Percentiles rank a stretch among this genome's conserved stretches.
Conservation (phyloP, 2,797 vertebrate species). For the Rhynchotus rufescens region DNA sequence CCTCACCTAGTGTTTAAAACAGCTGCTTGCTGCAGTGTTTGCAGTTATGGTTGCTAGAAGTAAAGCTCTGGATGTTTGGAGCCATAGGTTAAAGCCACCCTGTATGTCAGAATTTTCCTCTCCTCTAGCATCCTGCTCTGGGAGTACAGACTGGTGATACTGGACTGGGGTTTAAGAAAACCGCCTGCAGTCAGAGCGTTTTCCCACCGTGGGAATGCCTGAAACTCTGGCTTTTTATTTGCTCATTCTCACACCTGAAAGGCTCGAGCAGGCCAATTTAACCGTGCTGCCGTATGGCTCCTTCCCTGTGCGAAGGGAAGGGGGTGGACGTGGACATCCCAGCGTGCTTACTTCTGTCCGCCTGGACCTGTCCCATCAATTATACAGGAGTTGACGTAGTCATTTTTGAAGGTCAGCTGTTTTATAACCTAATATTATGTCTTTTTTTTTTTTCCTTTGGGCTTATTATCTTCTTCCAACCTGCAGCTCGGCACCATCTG, state of each 20-base stretch:
- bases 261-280: neutral
- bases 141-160: neutral
- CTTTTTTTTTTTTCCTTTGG: conserved; percentile 11
- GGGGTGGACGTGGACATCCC: conserved; percentile 22
- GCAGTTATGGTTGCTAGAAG: neutral
- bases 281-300: neutral
- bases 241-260: neutral
- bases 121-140: neutral
- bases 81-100: neutral
- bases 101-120: neutral
- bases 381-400: conserved; percentile 28
- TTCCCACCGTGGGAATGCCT: neutral
- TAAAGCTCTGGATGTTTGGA: neutral
- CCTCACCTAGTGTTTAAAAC: neutral
- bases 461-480: conserved; percentile 57
- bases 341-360: conserved; percentile 38
- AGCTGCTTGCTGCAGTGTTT: neutral
- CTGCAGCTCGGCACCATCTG: conserved; percentile 60
- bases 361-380: conserved; percentile 41
- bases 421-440: conserved; percentile 59
- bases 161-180: neutral
- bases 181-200: neutral
- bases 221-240: neutral
- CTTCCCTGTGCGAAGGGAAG: conserved; percentile 14
- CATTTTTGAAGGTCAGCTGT: conserved; percentile 63